Conservation (phyloP, 2,113 vertebrate species). For the Urocynchramus pylzowi region DNA sequence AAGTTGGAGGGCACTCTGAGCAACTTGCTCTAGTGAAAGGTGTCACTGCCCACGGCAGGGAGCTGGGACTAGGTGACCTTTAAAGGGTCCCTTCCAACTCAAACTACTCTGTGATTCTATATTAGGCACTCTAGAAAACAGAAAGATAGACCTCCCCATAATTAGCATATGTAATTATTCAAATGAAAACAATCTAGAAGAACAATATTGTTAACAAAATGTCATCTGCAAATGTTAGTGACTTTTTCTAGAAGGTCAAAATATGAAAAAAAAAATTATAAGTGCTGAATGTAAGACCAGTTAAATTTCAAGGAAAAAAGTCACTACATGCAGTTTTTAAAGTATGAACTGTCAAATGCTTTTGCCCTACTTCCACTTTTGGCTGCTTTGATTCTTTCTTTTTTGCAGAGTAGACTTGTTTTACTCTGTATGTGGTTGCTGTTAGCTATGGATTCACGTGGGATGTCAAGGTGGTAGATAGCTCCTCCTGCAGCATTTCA, state of each 20-base stretch:
- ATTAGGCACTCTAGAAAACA: no score
- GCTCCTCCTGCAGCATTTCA: background rate
- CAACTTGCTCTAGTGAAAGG: no score
- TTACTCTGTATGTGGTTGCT: background rate
- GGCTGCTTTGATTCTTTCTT: background rate
- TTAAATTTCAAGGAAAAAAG: background rate
- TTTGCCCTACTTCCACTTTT: background rate
- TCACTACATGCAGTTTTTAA: background rate
- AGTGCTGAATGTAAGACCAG: background rate
- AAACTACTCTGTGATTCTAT: no score
- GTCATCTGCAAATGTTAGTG: background rate
- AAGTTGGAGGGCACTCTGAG: no score
- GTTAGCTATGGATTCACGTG: background rate
- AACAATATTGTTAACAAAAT: background rate
- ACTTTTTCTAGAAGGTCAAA: background rate
- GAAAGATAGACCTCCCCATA: no score
- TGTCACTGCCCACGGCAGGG: no score
- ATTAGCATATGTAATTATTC: background rate
- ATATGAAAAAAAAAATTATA: background rate
- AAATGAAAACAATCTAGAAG: background rate
- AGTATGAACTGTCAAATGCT: background rate
- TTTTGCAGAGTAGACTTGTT: background rate
- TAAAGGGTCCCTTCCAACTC: no score
- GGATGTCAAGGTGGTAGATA: background rate
- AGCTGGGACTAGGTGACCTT: no score